Evolutionary conservation across 1,140 invertebrate genomes (phyloP), one percentile per base, ranked within the genome.

Genomic region (Sarcophaga peregrina): DNA sequence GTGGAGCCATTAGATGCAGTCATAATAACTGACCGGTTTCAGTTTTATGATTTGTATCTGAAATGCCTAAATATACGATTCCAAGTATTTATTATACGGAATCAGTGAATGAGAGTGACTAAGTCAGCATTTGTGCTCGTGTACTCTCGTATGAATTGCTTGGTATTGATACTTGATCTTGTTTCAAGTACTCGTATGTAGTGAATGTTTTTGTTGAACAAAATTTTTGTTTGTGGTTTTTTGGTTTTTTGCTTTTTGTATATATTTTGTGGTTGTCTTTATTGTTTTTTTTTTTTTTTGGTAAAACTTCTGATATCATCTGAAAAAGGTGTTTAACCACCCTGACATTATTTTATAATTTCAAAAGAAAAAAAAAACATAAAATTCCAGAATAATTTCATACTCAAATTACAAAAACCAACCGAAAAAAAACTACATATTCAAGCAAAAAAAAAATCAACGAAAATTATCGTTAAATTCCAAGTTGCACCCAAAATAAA

Each of bases 91-190:
- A n/a, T n/a, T 37, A 37, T 2, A 37, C 25, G 25, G 25, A 37
- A 37, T 37, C 1, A 1, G 54, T 15, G 13, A n/a, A 58, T 58
- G n/a, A n/a, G n/a, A n/a, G 2, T 58, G 7, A 7, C 15, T n/a
- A 7, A 15, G 54, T 58, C 25, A 13, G 13, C 7, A 4, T 13
- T 58, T n/a, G 6, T 58, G 15, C n/a, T 58, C 15, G 11, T 58
- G 6, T 58, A n/a, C 13, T n/a, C n/a, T 37, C 25, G 13, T 68
- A 68, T 68, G 62, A 58, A n/a, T n/a, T 58, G 54, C 37, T 72
- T 76, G 74, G 75, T 78, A 78, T 78, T 78, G 75, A 78, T 78
- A 78, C 75, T 78, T 78, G 75, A 78, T 78, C 75, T 78, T 78
- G 75, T 78, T 78, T 37, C 25, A 37, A 37, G 25, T 37, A 37